Evolutionary conservation across 1,140 invertebrate genomes (phyloP).

Genomic region (Meloidogyne exigua): DNA sequence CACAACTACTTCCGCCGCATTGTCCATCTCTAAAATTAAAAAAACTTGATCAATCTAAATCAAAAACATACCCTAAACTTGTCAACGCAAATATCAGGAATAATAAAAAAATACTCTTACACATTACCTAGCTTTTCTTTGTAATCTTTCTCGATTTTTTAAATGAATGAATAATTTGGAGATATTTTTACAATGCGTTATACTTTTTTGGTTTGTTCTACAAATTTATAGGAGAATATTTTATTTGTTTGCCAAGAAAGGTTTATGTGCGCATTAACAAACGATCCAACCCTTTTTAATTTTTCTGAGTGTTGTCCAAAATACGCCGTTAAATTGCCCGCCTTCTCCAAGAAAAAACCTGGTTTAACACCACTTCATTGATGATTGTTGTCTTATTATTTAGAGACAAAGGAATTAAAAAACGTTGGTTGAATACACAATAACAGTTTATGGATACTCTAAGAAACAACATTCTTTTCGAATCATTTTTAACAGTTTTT

Average conservation of each 20-base stretch:
- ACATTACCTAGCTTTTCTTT: not conserved
- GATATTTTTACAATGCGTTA: not conserved
- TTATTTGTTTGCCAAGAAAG: slow-evolving; percentile 2
- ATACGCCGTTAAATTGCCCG: not conserved
- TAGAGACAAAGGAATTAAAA: not conserved
- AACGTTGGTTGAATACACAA: not conserved
- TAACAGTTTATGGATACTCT: not conserved
- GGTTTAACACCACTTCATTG: not conserved
- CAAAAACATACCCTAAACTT: not conserved
- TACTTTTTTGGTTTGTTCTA: not conserved
- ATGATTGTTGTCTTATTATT: slow-evolving; percentile 2
- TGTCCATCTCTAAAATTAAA: not conserved
- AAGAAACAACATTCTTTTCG: not conserved
- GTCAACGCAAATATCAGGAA: not conserved
- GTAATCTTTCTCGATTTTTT: not conserved
- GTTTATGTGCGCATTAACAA: not conserved
- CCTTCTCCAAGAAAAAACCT: not conserved
- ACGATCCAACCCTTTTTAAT: not conserved
- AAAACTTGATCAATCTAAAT: not conserved
- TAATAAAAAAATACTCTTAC: not conserved
- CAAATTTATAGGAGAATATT: not conserved
- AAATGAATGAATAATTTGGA: not conserved
- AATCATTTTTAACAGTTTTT: not conserved
- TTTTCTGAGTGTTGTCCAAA: not conserved
- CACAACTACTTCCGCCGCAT: slow-evolving; percentile 2